phyloP scores from a whole-genome alignment of 2,888 invertebrate genomes.

The Pelosia muscerda region DNA sequence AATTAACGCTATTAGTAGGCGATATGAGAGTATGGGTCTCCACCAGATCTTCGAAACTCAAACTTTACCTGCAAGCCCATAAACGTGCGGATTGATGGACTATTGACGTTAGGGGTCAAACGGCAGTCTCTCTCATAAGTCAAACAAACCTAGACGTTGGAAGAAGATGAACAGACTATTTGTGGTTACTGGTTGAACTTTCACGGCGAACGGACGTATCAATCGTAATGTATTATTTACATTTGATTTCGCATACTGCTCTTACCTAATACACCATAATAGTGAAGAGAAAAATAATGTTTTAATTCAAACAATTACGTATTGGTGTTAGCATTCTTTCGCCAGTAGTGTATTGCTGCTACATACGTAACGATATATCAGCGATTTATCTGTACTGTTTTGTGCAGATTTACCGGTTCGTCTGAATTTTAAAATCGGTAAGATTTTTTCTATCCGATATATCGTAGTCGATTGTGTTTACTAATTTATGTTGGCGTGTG shows the following conservation, averaged over 20 bases:
- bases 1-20: too few relatives aligned
- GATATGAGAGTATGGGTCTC: too few relatives aligned
- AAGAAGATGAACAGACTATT: background rate
- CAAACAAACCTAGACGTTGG: too few relatives aligned
- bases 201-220: background rate
- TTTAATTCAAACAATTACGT: constrained; percentile 4
- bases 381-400: constrained; percentile 2
- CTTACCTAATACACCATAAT: constrained; percentile 1
- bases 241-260: background rate
- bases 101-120: too few relatives aligned
- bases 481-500: background rate
- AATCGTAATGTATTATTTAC: background rate
- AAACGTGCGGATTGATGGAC: too few relatives aligned
- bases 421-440: background rate
- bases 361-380: background rate
- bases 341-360: background rate
- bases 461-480: background rate
- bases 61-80: too few relatives aligned
- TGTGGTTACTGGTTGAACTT: background rate
- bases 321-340: constrained; percentile 4
- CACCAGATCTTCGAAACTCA: too few relatives aligned
- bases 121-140: too few relatives aligned
- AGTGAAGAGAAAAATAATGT: background rate
- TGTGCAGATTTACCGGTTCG: background rate
- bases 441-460: background rate